phyloP scores from a whole-genome alignment of 2,113 vertebrate species.

The Glaucidium brasilianum region DNA sequence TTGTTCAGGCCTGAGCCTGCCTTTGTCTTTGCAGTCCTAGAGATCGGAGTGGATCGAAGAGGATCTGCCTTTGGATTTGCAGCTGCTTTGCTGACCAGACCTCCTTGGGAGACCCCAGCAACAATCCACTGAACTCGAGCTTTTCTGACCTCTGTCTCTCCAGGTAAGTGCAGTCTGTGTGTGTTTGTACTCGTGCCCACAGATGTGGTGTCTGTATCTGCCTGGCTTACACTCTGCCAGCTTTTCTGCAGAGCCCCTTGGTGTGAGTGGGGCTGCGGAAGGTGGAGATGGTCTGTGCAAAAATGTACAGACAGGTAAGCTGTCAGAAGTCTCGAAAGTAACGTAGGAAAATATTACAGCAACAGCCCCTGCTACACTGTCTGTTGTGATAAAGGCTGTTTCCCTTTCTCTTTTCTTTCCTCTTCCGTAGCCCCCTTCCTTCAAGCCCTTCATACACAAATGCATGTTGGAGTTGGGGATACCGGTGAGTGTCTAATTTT shows the following conservation, averaged over 20 bases:
- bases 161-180: neutral
- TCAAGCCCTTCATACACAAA: too few species aligned
- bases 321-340: neutral
- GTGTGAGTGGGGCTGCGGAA: neutral
- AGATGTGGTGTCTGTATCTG: accelerated
- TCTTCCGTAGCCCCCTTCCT: neutral
- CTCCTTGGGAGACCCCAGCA: neutral
- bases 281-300: neutral
- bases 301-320: accelerated
- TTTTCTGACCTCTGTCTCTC: accelerated
- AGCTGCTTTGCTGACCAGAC: neutral
- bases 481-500: neutral
- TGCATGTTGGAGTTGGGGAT: accelerated
- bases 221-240: accelerated
- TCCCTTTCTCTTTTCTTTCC: neutral
- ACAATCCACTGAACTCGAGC: accelerated
- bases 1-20: slow-evolving; percentile 56
- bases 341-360: accelerated
- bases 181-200: neutral
- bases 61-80: neutral
- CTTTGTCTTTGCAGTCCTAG: neutral
- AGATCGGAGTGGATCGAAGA: neutral
- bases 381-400: accelerated
- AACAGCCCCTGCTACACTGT: neutral
- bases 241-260: neutral